These are phyloP conservation scores for Scylla paramamosain DNA, from an alignment of 1,140 invertebrate genomes.

Conservation along the genomic window DNA sequence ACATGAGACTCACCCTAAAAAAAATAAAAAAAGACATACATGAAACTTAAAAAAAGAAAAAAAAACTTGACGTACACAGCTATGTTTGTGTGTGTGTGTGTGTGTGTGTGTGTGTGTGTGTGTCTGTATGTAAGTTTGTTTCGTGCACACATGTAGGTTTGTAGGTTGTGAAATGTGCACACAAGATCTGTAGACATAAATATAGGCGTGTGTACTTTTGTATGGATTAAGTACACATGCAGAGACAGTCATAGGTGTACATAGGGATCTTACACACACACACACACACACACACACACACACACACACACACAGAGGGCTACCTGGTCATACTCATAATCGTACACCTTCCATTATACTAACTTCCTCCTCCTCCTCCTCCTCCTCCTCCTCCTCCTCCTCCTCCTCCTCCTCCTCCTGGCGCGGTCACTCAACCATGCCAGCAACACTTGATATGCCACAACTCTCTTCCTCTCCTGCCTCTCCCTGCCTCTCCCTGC, in stretches of 20 bases:
- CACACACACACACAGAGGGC: not conserved
- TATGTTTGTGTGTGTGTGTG: too few relatives aligned
- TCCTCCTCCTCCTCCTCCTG: not conserved
- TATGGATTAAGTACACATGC: not conserved
- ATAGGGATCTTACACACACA: not conserved
- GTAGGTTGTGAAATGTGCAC: too few relatives aligned
- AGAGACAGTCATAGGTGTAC: not conserved
- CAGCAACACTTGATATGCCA: not conserved
- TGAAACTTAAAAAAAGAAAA: too few relatives aligned
- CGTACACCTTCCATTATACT: not conserved
- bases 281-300: slow-evolving; percentile 6
- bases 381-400: slow-evolving; percentile 6
- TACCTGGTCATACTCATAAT: not conserved
- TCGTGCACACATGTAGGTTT: not conserved
- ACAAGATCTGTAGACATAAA: too few relatives aligned
- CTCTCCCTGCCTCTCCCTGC: not conserved
- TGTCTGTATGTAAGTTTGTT: not conserved
- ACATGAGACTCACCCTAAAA: too few relatives aligned
- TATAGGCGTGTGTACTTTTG: not conserved
- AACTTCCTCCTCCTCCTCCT: not conserved
- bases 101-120: not conserved
- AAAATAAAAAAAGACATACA: too few relatives aligned
- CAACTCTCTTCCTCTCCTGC: not conserved
- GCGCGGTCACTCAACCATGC: not conserved
- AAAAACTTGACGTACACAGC: too few relatives aligned